Evolutionary conservation across 2,888 invertebrate species (phyloP).

Genomic region (Coenonympha glycerion): DNA sequence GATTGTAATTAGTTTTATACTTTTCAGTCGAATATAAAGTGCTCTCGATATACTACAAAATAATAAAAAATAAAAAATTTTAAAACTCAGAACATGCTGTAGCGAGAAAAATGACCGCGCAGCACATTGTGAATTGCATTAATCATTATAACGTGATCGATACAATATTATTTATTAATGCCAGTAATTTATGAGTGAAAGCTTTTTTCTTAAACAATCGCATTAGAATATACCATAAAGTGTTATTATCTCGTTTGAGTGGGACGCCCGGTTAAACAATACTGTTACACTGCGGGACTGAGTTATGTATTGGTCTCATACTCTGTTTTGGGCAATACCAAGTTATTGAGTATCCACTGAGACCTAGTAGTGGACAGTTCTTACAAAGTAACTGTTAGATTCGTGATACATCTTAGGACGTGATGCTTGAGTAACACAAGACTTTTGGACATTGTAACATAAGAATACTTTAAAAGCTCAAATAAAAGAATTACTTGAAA

Average conservation of each 20-base stretch:
- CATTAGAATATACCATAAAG: slow-evolving; percentile 12
- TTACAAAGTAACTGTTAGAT: too few relatives aligned
- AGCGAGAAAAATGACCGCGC: slow-evolving; percentile 21
- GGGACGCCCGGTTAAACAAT: slow-evolving; percentile 15
- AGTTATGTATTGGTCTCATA: neutral
- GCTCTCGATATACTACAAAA: too few relatives aligned
- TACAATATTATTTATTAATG: slow-evolving; percentile 34
- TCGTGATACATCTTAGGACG: too few relatives aligned
- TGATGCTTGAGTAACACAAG: too few relatives aligned
- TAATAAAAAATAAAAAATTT: neutral
- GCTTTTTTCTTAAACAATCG: slow-evolving; percentile 23
- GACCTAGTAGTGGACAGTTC: too few relatives aligned
- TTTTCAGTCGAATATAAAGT: too few relatives aligned
- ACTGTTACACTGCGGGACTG: neutral
- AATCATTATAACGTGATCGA: slow-evolving; percentile 42
- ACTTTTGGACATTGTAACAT: too few relatives aligned
- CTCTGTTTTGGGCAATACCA: neutral
- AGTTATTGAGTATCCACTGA: neutral
- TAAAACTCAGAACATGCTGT: slow-evolving; percentile 32
- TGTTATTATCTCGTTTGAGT: slow-evolving; percentile 15
- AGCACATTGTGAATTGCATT: slow-evolving; percentile 41
- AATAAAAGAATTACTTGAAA: too few relatives aligned
- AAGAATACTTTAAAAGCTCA: too few relatives aligned
- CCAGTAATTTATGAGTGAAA: slow-evolving; percentile 29
- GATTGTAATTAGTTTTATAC: too few relatives aligned